Base-by-base conservation (phyloP, 2,797 vertebrate genomes). In the Onychomys torridus region DNA sequence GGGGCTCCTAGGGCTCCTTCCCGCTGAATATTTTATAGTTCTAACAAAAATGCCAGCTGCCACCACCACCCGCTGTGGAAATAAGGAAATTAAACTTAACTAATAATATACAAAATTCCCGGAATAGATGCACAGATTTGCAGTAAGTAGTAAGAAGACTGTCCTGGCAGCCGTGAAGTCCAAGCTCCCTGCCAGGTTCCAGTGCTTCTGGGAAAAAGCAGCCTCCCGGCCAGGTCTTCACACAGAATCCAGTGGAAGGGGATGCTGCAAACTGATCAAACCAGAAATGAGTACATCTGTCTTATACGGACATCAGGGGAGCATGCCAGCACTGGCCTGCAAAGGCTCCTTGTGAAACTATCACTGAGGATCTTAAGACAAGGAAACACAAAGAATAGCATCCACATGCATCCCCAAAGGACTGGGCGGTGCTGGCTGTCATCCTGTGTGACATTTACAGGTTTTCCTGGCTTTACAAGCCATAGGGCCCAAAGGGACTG, bases 1-100 rank as follows among this genome's bases (percentile, higher is more conserved):
- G 55, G 55, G 43, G 1, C 10, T 85, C 23, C 40, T 21, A 34
- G 3, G 46, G 25, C 17, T 92, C 81, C 46, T 52, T 89, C 19
- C 34, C 65, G 37, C 21, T 57, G 12, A 21, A 7, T 55, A 34
- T 29, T 67, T 40, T 43, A n/a, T 14, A 12, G 34, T 57, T 87
- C 21, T 89, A 65, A 84, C 57, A 67, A 8, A 89, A 91, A 87
- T 17, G 25, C 52, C 43, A 37, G 52, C 29, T 29, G n/a, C n/a
- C 6, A 5, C 13, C 16, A 9, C 8, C 6, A 52, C 3, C 5
- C 27, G 29, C 46, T 65, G n/a, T 37, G 71, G 37, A 43, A 83
- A 95, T 77, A 23, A 6, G 77, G 13, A 91, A 93, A 89, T n/a
- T 81, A 61, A 93, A 85, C 25, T 43, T 79, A 82, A 82, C 34